Evolutionary conservation across 1,140 invertebrate genomes (phyloP).

Genomic region (Amphibalanus amphitrite): DNA sequence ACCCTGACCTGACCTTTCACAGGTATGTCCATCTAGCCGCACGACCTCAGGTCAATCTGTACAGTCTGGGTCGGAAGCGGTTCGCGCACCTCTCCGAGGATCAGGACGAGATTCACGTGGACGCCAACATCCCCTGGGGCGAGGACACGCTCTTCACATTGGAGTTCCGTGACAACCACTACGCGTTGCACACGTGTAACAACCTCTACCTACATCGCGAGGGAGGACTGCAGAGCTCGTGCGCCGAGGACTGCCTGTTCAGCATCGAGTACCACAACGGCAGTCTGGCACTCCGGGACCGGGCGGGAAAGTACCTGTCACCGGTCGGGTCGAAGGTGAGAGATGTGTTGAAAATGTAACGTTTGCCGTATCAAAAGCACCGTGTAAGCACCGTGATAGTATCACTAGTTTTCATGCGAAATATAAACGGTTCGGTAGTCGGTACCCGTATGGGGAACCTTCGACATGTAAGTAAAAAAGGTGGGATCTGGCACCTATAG

Average conservation of each 20-base stretch:
- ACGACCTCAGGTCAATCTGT: constrained; percentile 80
- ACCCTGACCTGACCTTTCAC: constrained; percentile 20
- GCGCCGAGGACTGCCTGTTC: constrained; percentile 74
- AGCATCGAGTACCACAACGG: constrained; percentile 88
- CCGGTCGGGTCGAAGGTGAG: constrained; percentile 70
- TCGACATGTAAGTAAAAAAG: no score
- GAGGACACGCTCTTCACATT: constrained; percentile 90
- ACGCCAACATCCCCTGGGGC: constrained; percentile 94
- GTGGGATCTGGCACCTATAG: no score
- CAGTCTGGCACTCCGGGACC: constrained; percentile 52
- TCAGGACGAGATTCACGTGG: constrained; percentile 85
- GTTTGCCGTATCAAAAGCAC: no score
- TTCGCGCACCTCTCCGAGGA: constrained; percentile 81
- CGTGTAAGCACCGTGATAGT: no score
- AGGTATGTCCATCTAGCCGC: constrained; percentile 77
- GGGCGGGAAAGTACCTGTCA: constrained; percentile 67
- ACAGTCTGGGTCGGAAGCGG: constrained; percentile 80
- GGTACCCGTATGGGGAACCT: no score
- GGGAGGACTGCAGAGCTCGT: constrained; percentile 44
- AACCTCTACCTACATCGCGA: constrained; percentile 73
- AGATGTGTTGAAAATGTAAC: no score
- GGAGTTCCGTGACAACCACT: constrained; percentile 81
- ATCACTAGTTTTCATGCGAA: no score
- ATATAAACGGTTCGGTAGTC: no score
- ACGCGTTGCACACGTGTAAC: constrained; percentile 90